These are phyloP conservation scores for Myxocyprinus asiaticus DNA, from an alignment of 2,113 vertebrate genomes.

Conservation along the genomic window DNA sequence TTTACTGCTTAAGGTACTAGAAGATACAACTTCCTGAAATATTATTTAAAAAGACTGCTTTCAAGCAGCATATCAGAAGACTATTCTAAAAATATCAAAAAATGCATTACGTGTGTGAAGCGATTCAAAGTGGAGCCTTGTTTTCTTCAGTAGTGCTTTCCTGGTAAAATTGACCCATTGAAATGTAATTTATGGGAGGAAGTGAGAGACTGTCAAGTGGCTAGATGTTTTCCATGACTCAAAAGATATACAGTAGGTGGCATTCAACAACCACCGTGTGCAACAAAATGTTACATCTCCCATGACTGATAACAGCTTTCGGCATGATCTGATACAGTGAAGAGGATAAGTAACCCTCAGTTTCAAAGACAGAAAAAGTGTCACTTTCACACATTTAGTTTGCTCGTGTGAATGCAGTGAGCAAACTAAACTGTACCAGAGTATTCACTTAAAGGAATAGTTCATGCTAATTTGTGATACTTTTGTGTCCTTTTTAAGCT, in stretches of 20 bases:
- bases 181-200: conserved; percentile 44
- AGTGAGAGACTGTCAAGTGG: conserved; percentile 20
- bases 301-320: conserved; percentile 30
- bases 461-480: too few relatives aligned
- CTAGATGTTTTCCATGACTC: conserved; percentile 26
- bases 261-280: conserved; percentile 26
- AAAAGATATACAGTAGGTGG: conserved; percentile 20
- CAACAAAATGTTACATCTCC: conserved; percentile 23
- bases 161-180: conserved; percentile 30
- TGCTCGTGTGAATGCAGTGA: neutral
- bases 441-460: too few relatives aligned
- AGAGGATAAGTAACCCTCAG: neutral
- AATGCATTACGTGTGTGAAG: conserved; percentile 4
- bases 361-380: conserved; percentile 11
- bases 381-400: neutral
- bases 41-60: neutral
- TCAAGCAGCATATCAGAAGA: neutral
- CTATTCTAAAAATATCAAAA: neutral
- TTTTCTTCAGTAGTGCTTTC: conserved; percentile 30
- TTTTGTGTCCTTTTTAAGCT: too few relatives aligned
- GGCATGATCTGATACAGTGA: conserved; percentile 24
- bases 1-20: neutral
- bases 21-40: neutral
- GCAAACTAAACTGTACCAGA: neutral
- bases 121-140: conserved; percentile 9